Evolutionary conservation across 64 coral and sea anemone species (phyloP).

Genomic region (Pocillopora verrucosa): DNA sequence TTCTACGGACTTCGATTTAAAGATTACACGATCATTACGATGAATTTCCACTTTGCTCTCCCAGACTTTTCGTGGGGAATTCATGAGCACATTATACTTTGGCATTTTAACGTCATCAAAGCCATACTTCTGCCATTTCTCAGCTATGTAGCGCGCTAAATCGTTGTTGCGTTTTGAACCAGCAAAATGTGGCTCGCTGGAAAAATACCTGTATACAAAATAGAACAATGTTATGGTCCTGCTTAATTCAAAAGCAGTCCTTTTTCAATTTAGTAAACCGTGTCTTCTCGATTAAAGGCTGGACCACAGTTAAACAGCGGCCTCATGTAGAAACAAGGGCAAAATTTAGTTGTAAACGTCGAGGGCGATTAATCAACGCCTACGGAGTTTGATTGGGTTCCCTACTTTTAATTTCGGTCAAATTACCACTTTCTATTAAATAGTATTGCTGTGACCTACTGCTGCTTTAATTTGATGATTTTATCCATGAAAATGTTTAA

Average conservation of each 20-base stretch:
- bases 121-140: slow-evolving; percentile 68
- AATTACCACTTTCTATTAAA: too few relatives aligned
- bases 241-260: background rate
- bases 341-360: too few relatives aligned
- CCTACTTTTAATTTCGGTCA: too few relatives aligned
- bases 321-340: too few relatives aligned
- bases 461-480: too few relatives aligned
- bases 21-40: slow-evolving; percentile 40
- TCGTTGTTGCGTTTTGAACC: slow-evolving; percentile 64
- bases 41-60: slow-evolving; percentile 70
- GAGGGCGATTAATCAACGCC: too few relatives aligned
- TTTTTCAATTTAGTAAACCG: too few relatives aligned
- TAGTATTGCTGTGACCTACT: too few relatives aligned
- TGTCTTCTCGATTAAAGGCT: too few relatives aligned
- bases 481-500: too few relatives aligned
- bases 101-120: slow-evolving; percentile 71
- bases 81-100: slow-evolving; percentile 64
- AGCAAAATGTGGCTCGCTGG: slow-evolving; percentile 62
- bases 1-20: slow-evolving; percentile 36
- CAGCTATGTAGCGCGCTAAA: slow-evolving; percentile 53
- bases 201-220: slow-evolving; percentile 50
- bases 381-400: too few relatives aligned
- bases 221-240: background rate
- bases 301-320: too few relatives aligned
- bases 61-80: slow-evolving; percentile 28